Base-by-base conservation (phyloP, 2,888 invertebrate genomes). In the Chaetoderma sp. region DNA sequence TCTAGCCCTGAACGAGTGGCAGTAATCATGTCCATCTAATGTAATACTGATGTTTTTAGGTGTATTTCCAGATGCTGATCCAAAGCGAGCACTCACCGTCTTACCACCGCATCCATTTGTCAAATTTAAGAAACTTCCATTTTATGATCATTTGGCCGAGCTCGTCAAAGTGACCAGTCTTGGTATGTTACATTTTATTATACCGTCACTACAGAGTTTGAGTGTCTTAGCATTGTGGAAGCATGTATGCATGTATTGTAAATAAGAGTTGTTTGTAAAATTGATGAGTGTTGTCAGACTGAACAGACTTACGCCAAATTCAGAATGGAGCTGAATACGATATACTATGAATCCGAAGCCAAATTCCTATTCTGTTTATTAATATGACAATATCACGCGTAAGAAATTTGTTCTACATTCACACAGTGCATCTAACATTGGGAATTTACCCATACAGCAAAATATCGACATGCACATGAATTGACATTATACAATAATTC, bases 81-180 rank as follows among this genome's bases (percentile, higher is more conserved):
- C 60, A 16, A 45, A 33, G 4, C 58, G 58, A 52, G 13, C 47
- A 16, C 47, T 45, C 45, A 23, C 16, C 63, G 8, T 32, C 61
- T 57, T 81, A 47, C 96, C 96, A 5, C 92, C 96, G 59, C 94
- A 95, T 85, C 96, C 96, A 0, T 96, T 96, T 86, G 95, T 98
- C n/a, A 91, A 92, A 81, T 91, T 97, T 77, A 95, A 94, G 83
- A 92, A 92, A 80, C 88, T 97, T 58, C 96, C 98, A 1, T 98
- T 98, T 88, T 98, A 94, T 86, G 96, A 97, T 86, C 90, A 94
- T 69, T 85, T 94, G 63, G 93, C 91, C 1, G 95, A 95, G 82
- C 89, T 97, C 49, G 89, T 96, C 79, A 95, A 95, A 87, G 96
- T 97, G 0, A 94, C 95, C 23, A 94, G 94, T 63, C 89, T 97